phyloP scores from a whole-genome alignment of 1,140 invertebrate genomes.

The Catajapyx aquilonaris region DNA sequence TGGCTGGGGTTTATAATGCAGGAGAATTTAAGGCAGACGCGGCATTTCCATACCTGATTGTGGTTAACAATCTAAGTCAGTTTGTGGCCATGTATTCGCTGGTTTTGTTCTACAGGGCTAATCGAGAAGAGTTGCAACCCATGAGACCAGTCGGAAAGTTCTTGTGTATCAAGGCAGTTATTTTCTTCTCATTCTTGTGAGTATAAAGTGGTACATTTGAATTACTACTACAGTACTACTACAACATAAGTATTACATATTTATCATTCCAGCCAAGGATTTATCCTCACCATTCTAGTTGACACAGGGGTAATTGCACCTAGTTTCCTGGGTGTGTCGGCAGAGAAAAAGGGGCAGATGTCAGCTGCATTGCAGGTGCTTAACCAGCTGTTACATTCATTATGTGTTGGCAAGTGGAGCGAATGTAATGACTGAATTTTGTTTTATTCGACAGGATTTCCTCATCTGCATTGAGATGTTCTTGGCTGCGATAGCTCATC shows the following conservation, averaged over 20 bases:
- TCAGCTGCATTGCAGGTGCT: neutral
- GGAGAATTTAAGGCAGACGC: constrained; percentile 63
- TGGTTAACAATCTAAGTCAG: constrained; percentile 85
- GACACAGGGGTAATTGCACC: too few relatives aligned
- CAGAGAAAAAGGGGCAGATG: neutral
- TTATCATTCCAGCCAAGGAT: too few relatives aligned
- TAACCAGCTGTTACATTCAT: neutral
- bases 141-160: constrained; percentile 91
- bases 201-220: constrained; percentile 26
- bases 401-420: too few relatives aligned
- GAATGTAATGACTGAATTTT: too few relatives aligned
- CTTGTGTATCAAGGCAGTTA: constrained; percentile 93
- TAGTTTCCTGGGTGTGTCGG: too few relatives aligned
- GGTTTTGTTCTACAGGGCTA: constrained; percentile 81
- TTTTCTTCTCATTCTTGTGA: constrained; percentile 97
- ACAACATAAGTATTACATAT: too few relatives aligned
- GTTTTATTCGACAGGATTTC: constrained; percentile 45
- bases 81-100: constrained; percentile 92
- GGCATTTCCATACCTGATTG: constrained; percentile 76
- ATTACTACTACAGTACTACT: too few relatives aligned
- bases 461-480: constrained; percentile 97
- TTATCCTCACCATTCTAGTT: too few relatives aligned
- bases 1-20: constrained; percentile 68
- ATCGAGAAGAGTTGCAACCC: constrained; percentile 60
- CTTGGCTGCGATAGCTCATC: constrained; percentile 79